A percentile compares a stretch with the other conserved stretches of the same genome.
Evolutionary conservation across 2,113 vertebrate genomes (phyloP).

Genomic region (Muscicapa adusta): DNA sequence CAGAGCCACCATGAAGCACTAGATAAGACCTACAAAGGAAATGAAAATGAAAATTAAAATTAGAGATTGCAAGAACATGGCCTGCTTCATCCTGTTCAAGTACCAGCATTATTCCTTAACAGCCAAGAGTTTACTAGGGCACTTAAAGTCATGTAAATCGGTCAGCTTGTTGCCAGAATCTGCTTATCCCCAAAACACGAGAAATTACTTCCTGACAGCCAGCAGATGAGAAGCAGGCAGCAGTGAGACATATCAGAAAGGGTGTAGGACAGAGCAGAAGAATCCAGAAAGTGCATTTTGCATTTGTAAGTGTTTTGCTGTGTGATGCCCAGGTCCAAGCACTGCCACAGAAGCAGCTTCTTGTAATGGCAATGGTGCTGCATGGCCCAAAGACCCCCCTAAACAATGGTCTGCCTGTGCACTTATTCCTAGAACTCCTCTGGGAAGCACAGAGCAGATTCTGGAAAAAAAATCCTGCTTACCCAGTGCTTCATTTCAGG

Average conservation of each 20-base stretch:
- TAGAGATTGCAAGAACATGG: neutral
- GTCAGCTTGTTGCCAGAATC: conserved; percentile 24
- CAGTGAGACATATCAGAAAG: neutral
- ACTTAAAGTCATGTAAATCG: conserved; percentile 11
- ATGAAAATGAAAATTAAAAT: neutral
- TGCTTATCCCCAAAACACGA: conserved; percentile 1
- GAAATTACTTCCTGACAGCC: conserved; percentile 14
- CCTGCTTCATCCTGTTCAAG: neutral
- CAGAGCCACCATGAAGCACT: neutral
- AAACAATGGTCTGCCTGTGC: neutral
- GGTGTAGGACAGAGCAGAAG: neutral
- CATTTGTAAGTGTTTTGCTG: neutral
- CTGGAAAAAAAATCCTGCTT: neutral
- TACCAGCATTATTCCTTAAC: neutral
- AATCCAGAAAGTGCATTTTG: neutral
- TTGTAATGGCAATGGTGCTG: neutral
- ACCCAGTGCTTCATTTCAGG: neutral
- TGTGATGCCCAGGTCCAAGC: neutral
- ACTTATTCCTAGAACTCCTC: neutral
- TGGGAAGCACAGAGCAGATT: neutral
- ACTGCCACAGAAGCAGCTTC: neutral
- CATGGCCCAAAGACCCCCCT: neutral
- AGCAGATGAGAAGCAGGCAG: neutral
- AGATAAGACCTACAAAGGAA: neutral
- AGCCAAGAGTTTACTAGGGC: conserved; percentile 54